phyloP scores from a whole-genome alignment of 2,888 invertebrate species.

The Meteorus colon region DNA sequence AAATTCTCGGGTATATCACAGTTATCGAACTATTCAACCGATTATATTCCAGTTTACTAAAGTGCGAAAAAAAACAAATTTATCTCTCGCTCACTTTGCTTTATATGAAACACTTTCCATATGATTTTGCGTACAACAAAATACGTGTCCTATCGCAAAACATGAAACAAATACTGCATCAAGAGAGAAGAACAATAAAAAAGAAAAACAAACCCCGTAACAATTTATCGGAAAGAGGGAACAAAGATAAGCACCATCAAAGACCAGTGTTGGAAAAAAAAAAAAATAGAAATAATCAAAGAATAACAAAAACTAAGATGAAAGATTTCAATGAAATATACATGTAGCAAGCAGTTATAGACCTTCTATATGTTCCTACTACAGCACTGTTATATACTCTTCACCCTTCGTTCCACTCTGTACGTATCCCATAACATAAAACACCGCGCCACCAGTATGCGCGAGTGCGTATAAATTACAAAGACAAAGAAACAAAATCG shows the following conservation, averaged over 20 bases:
- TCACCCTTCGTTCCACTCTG: conserved; percentile 7
- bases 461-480: conserved; percentile 13
- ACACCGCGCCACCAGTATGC: not conserved
- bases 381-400: not conserved
- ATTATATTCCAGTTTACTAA: not conserved
- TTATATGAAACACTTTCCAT: not conserved
- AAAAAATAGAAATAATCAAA: not conserved
- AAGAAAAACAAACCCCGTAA: not conserved
- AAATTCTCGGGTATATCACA: too few relatives aligned
- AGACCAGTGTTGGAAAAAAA: not conserved
- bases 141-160: conserved; percentile 3
- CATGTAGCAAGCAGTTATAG: not conserved
- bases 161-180: not conserved
- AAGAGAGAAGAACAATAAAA: not conserved
- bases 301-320: conserved; percentile 1
- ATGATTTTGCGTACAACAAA: not conserved
- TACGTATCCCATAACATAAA: not conserved
- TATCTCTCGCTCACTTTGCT: not conserved
- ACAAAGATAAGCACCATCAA: not conserved
- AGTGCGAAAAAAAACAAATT: not conserved
- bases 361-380: not conserved
- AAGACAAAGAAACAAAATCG: not conserved
- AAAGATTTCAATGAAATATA: not conserved
- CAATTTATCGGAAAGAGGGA: not conserved
- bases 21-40: too few relatives aligned